Evolutionary conservation across 2,113 vertebrate genomes (phyloP).

Genomic region (Poeciliopsis occidentalis): DNA sequence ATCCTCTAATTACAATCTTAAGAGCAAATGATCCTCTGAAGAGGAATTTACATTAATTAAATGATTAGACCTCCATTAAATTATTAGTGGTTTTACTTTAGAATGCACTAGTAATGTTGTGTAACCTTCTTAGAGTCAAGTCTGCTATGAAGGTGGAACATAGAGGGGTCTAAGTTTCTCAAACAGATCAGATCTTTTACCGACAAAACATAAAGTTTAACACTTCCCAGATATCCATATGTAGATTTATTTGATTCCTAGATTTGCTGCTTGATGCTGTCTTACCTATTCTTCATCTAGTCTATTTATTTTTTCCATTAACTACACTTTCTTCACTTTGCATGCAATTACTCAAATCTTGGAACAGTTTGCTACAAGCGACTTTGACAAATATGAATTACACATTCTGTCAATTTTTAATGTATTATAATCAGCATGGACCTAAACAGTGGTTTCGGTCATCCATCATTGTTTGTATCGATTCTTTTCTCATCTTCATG

Average conservation of each 20-base stretch:
- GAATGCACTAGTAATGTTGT: not conserved
- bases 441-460: slow-evolving; percentile 19
- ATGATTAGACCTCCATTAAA: not conserved
- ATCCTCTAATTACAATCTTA: slow-evolving; percentile 5
- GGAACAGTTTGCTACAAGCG: not conserved
- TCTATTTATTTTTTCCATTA: slow-evolving; percentile 6
- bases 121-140: not conserved
- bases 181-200: not conserved
- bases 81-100: slow-evolving; percentile 7
- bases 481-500: slow-evolving; percentile 16
- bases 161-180: not conserved
- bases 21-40: slow-evolving; percentile 21
- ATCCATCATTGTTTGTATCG: slow-evolving; percentile 41
- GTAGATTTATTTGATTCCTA: not conserved
- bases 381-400: slow-evolving; percentile 7
- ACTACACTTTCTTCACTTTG: slow-evolving; percentile 1
- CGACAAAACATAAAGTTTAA: not conserved
- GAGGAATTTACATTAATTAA: slow-evolving; percentile 3
- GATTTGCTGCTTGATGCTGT: not conserved
- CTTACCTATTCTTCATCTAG: not conserved
- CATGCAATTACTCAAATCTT: not conserved
- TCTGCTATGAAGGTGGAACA: not conserved
- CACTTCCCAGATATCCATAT: not conserved
- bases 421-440: slow-evolving; percentile 59
- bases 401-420: slow-evolving; percentile 55